phyloP scores from a whole-genome alignment of 2,113 vertebrate species.

The Oostethus manadensis region DNA sequence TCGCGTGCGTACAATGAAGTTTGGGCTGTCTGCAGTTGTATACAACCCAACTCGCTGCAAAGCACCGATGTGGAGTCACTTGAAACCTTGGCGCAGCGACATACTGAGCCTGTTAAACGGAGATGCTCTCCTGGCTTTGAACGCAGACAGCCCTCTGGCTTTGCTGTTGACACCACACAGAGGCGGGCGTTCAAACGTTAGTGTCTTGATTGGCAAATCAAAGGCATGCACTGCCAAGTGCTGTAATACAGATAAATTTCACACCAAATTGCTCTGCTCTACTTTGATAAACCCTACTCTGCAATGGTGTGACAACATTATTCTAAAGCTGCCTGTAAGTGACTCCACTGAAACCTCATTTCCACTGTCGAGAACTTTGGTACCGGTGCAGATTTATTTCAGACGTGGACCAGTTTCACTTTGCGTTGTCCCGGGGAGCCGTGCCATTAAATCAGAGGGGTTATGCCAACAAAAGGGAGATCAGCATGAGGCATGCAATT shows the following conservation, averaged over 20 bases:
- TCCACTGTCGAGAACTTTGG: too few species aligned
- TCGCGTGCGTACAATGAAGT: constrained; percentile 11
- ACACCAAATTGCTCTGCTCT: constrained; percentile 36
- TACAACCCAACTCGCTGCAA: constrained; percentile 22
- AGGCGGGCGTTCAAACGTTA: constrained; percentile 60
- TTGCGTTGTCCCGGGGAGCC: too few species aligned
- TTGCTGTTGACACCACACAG: constrained; percentile 48
- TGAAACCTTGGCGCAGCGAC: constrained; percentile 34
- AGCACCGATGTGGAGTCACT: constrained; percentile 42
- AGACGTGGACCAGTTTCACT: too few species aligned
- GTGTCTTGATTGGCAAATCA: constrained; percentile 63
- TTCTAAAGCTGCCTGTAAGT: constrained; percentile 21
- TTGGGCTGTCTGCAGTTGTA: constrained; percentile 18
- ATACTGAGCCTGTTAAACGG: constrained; percentile 45
- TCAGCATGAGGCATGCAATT: too few species aligned
- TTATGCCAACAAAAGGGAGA: too few species aligned
- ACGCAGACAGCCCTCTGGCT: constrained; percentile 52
- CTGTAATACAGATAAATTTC: constrained; percentile 48
- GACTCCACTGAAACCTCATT: background rate
- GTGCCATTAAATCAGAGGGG: too few species aligned
- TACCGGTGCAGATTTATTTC: too few species aligned
- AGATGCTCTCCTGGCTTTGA: constrained; percentile 55
- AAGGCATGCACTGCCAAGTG: constrained; percentile 48
- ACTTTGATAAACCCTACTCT: constrained; percentile 31
- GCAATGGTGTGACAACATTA: constrained; percentile 30